phyloP scores from a whole-genome alignment of 2,113 vertebrate species.

The Carettochelys insculpta region DNA sequence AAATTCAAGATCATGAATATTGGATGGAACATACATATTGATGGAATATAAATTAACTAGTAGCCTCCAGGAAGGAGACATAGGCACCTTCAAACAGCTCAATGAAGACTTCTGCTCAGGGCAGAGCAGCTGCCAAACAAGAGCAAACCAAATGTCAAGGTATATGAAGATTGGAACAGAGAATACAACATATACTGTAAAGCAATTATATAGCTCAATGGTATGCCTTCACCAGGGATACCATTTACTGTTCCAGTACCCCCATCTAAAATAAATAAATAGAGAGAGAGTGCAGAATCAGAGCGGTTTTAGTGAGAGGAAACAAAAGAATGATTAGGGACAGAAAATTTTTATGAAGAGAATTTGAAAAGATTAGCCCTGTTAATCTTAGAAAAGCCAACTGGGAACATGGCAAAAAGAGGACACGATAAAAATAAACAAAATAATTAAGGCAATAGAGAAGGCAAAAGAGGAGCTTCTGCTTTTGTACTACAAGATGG shows the following conservation, averaged over 20 bases:
- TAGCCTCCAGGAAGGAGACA: background rate
- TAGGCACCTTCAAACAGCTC: background rate
- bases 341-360: background rate
- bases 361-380: background rate
- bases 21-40: background rate
- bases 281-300: background rate
- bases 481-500: background rate
- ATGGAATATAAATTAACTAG: background rate
- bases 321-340: background rate
- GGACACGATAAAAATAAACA: background rate
- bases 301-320: background rate
- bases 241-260: background rate
- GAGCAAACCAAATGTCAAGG: background rate
- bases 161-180: background rate
- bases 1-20: background rate
- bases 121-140: background rate
- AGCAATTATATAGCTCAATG: background rate
- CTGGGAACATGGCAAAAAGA: background rate
- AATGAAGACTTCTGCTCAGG: background rate
- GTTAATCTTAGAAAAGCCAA: background rate
- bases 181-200: background rate
- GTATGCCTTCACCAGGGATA: background rate
- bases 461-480: background rate
- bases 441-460: background rate
- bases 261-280: background rate